Base-by-base conservation (phyloP, 37 sponge, comb jelly and placozoan species). In the Lycopodina hypogea region DNA sequence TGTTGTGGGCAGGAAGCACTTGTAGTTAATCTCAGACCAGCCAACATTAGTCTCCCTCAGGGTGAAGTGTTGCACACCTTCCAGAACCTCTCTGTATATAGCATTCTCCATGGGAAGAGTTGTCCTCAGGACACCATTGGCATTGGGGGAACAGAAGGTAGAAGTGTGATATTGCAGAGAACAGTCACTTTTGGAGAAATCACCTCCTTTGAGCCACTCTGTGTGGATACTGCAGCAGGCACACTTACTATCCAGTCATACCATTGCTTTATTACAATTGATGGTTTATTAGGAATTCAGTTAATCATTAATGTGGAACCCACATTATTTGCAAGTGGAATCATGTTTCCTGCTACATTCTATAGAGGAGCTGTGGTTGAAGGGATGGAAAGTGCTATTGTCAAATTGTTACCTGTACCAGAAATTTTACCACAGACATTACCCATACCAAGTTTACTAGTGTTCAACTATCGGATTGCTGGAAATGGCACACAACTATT, bases 291-390 rank as follows among this genome's bases (percentile, higher is more conserved):
- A 33, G 75, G 80, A 36, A 62, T 79, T 23, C 65, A 24, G 33
- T 32, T 73, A 7, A 56, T 79, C 3, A 74, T 85, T 19, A 52
- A 85, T 40, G 67, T 85, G 0, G 0, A 64, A 9, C 86, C 80
- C 17, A 57, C 32, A 29, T 65, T 73, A 2, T 30, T 50, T 21
- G 32, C 62, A 36, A 39, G 23, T 32, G 29, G 51, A 42, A 45
- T 85, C 42, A 65, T 29, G 42, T 85, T 85, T 73, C 80, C 80
- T 0, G 63, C 56, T 12, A 22, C 51, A 61, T 71, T 71, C 42
- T 85, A 85, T 59, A 63, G 68, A 29, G 66, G 50, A 45, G 6
- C 23, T 19, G 80, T 79, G 1, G 64, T 85, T 57, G 86, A 85
- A 62, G 80, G 74, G 30, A 35, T 53, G 37, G 45, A 7, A 32